Evolutionary conservation across 2,113 vertebrate genomes (phyloP).

Genomic region (Sinocyclocheilus rhinocerous): DNA sequence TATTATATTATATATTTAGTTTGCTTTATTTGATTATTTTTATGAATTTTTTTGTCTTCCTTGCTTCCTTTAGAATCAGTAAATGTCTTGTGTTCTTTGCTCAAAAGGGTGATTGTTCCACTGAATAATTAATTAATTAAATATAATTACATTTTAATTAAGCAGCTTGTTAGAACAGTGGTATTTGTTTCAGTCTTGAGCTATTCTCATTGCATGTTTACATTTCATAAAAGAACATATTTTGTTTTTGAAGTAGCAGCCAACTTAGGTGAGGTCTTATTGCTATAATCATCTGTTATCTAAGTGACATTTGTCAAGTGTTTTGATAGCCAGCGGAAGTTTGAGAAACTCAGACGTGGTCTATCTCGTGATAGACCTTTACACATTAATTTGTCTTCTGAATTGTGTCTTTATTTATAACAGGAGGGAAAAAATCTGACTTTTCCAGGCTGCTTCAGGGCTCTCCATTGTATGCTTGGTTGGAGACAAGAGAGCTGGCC

Average conservation of each 20-base stretch:
- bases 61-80: not conserved
- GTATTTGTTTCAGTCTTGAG: not conserved
- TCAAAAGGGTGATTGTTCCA: not conserved
- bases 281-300: not conserved
- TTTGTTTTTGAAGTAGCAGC: not conserved
- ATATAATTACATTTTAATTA: not conserved
- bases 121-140: not conserved
- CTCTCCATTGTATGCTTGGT: not conserved
- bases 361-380: slow-evolving; percentile 21
- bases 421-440: not conserved
- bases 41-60: not conserved
- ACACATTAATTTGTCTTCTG: not conserved
- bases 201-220: not conserved
- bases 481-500: slow-evolving; percentile 24
- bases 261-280: not conserved
- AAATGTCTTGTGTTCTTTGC: not conserved
- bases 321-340: not conserved
- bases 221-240: not conserved
- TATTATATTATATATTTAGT: not conserved
- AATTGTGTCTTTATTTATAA: slow-evolving; percentile 24
- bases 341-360: not conserved
- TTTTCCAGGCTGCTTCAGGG: not conserved
- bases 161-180: not conserved
- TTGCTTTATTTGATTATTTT: not conserved
- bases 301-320: not conserved